These are phyloP conservation scores for Cetoscarus ocellatus DNA, from an alignment of 2,797 vertebrate genomes.

Conservation along the genomic window DNA sequence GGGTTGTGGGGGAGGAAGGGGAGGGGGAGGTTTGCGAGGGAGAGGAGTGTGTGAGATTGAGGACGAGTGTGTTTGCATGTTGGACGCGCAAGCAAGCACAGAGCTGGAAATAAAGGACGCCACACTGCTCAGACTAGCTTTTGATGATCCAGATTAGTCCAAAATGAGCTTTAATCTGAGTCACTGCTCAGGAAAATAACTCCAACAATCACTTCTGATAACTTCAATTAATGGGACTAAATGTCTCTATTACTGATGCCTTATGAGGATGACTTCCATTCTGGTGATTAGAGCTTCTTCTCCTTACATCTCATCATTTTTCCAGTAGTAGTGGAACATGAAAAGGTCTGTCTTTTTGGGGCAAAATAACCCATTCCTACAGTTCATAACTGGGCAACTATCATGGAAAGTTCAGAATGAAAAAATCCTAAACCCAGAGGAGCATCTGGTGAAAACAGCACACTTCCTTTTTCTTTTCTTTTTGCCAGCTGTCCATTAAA, in stretches of 20 bases:
- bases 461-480: not conserved
- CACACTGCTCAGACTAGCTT: slow-evolving; percentile 11
- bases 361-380: not conserved
- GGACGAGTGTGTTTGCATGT: slow-evolving; percentile 54
- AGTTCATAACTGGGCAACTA: not conserved
- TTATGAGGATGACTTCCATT: not conserved
- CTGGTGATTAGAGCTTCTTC: slow-evolving; percentile 15
- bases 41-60: slow-evolving; percentile 46
- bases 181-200: slow-evolving; percentile 33
- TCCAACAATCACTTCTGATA: slow-evolving; percentile 27
- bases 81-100: slow-evolving; percentile 43
- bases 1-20: slow-evolving; percentile 45
- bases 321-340: not conserved
- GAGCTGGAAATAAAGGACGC: slow-evolving; percentile 28
- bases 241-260: slow-evolving; percentile 13
- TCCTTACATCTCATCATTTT: not conserved
- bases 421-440: not conserved
- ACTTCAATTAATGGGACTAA: slow-evolving; percentile 30
- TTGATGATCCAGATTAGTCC: slow-evolving; percentile 40
- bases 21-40: not conserved
- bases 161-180: slow-evolving; percentile 41
- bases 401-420: not conserved
- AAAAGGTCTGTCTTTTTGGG: not conserved
- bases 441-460: not conserved
- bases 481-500: not conserved